phyloP scores from a whole-genome alignment of 2,113 vertebrate genomes.

The Sinocyclocheilus maitianheensis region DNA sequence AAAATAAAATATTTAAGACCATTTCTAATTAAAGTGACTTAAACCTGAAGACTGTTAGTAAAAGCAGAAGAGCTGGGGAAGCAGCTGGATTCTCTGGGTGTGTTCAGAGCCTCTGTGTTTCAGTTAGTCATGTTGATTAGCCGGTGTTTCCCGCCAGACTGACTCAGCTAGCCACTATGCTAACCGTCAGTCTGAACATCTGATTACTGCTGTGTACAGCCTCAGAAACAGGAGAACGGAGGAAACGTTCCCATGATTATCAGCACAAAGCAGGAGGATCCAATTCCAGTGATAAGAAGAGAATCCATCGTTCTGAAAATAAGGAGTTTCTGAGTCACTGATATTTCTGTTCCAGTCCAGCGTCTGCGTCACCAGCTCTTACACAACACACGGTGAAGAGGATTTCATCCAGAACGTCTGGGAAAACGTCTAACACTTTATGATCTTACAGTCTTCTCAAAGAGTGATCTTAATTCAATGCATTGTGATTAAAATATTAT shows the following conservation, averaged over 20 bases:
- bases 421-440: background rate
- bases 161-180: too few species aligned
- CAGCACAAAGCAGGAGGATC: background rate
- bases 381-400: background rate
- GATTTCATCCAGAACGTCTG: background rate
- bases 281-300: background rate
- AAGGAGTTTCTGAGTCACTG: background rate
- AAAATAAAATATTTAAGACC: background rate
- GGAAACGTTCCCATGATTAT: background rate
- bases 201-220: background rate
- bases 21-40: too few species aligned
- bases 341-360: background rate
- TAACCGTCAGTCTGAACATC: too few species aligned
- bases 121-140: background rate
- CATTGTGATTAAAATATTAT: background rate
- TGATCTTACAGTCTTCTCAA: background rate
- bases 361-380: background rate
- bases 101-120: background rate
- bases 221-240: background rate
- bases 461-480: background rate
- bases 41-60: background rate
- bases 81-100: background rate
- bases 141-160: background rate
- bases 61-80: background rate
- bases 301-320: background rate